Percentiles rank a stretch among this genome's conserved stretches.
phyloP scores from a whole-genome alignment of 2,113 vertebrate genomes.

The Psittacara wagleri region DNA sequence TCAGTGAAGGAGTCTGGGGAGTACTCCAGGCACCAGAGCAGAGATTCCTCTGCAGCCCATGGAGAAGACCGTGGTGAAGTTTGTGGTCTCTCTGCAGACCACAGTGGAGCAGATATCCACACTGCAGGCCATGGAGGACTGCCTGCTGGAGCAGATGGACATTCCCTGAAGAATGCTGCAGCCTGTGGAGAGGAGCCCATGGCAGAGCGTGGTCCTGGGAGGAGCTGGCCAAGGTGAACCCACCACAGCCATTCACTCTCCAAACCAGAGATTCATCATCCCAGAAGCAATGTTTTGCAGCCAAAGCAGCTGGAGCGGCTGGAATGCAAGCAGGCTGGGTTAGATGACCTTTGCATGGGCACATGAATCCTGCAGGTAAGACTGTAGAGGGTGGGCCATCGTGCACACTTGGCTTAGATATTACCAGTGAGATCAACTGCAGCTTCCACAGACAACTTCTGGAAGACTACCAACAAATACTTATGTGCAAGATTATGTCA shows the following conservation, averaged over 20 bases:
- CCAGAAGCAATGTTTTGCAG: not conserved
- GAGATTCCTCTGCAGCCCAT: not conserved
- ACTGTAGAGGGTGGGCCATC: not conserved
- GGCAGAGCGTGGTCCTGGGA: not conserved
- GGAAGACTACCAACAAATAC: not conserved
- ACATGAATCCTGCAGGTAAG: not conserved
- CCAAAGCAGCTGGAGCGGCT: not conserved
- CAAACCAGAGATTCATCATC: not conserved
- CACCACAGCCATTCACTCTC: not conserved
- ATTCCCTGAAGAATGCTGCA: not conserved
- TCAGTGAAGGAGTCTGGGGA: not conserved
- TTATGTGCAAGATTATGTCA: not conserved
- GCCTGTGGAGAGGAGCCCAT: not conserved
- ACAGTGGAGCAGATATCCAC: not conserved
- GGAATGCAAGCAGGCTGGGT: not conserved
- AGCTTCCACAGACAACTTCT: not conserved
- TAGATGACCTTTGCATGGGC: not conserved
- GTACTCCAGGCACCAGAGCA: fast-evolving
- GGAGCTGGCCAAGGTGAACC: not conserved
- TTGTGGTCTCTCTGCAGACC: not conserved
- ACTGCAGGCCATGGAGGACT: not conserved
- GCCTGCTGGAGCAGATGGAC: not conserved
- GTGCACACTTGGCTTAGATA: not conserved
- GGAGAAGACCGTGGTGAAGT: not conserved
- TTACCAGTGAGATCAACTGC: not conserved